Percentiles rank a stretch among this genome's conserved stretches.
These are phyloP conservation scores for Alloplasta piceator DNA, from an alignment of 2,888 invertebrate genomes.

Conservation along the genomic window DNA sequence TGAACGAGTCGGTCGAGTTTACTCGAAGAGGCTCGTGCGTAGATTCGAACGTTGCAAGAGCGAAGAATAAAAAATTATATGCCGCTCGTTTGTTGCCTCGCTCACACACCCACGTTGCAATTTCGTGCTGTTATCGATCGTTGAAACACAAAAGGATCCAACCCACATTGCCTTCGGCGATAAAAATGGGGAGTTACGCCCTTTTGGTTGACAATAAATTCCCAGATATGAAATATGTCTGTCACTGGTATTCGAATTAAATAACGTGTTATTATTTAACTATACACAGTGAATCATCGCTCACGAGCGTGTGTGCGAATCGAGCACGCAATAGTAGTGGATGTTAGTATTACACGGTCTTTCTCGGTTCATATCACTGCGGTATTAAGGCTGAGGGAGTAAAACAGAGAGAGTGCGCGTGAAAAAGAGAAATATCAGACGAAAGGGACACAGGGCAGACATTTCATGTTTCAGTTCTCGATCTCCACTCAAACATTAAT, in stretches of 20 bases:
- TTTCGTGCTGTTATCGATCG: too few species aligned
- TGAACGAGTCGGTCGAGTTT: too few species aligned
- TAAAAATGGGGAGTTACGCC: too few species aligned
- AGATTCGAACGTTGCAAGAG: too few species aligned
- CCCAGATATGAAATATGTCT: not conserved
- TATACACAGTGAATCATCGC: conserved; percentile 31
- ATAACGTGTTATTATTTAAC: conserved; percentile 42
- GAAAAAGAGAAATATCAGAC: not conserved
- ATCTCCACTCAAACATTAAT: conserved; percentile 21
- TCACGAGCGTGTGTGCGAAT: not conserved
- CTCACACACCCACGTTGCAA: conserved; percentile 23
- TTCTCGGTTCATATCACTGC: conserved; percentile 26
- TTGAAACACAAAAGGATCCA: too few species aligned
- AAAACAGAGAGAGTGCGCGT: not conserved
- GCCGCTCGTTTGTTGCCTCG: not conserved
- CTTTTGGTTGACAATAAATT: too few species aligned
- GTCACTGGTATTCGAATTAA: conserved; percentile 32
- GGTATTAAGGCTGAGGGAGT: conserved; percentile 7
- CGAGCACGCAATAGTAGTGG: conserved; percentile 11
- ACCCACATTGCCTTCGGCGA: too few species aligned
- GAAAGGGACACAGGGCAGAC: conserved; percentile 2
- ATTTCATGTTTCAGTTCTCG: conserved; percentile 24
- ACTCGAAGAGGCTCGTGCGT: too few species aligned
- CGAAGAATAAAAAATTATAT: not conserved
- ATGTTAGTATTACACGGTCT: conserved; percentile 3